phyloP scores from a whole-genome alignment of 2,113 vertebrate species.

The Meles meles region DNA sequence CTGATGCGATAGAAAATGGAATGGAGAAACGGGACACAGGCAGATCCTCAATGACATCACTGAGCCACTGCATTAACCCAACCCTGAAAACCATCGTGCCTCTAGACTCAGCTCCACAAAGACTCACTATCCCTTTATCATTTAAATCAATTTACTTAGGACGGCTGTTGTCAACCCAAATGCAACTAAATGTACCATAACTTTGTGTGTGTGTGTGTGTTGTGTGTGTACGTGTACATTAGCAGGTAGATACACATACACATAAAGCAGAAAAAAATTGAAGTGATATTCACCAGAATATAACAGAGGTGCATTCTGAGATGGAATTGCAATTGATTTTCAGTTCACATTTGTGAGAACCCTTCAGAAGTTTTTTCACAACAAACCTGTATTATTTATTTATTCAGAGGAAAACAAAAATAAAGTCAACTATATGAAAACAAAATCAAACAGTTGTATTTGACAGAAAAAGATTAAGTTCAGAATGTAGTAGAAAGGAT shows the following conservation, averaged over 20 bases:
- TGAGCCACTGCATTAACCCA: background rate
- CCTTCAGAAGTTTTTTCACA: background rate
- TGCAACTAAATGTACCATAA: background rate
- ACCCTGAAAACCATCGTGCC: background rate
- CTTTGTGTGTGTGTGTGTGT: background rate
- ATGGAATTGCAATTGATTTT: background rate
- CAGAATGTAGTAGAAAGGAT: background rate
- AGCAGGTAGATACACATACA: background rate
- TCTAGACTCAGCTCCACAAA: background rate
- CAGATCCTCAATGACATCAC: background rate
- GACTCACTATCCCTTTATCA: fast-evolving
- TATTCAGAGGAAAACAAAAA: background rate
- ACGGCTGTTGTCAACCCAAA: background rate
- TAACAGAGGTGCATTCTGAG: background rate
- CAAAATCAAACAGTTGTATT: background rate
- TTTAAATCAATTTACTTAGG: background rate
- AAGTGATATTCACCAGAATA: background rate
- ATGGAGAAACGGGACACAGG: background rate
- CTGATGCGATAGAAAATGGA: background rate
- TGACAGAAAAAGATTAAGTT: background rate
- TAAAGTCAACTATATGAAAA: background rate
- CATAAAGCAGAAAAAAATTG: background rate
- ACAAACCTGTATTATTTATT: background rate
- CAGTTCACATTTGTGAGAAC: background rate
- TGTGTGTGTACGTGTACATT: background rate